Conservation (phyloP, 2,797 vertebrate genomes). For the Gymnoscopelus braueri region DNA sequence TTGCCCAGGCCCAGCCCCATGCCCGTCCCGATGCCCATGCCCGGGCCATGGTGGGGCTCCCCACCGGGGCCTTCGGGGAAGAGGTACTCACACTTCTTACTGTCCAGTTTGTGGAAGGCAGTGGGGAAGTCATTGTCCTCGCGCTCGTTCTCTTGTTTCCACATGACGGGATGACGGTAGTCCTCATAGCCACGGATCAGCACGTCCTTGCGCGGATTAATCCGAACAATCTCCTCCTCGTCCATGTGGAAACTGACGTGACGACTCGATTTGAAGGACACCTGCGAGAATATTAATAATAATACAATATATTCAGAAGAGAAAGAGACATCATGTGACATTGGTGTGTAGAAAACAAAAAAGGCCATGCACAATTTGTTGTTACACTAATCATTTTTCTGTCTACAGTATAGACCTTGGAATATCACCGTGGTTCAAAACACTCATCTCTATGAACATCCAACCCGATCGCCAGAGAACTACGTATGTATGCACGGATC, state of each 20-base stretch:
- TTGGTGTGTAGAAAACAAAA: too few species aligned
- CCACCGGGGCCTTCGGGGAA: conserved; percentile 88
- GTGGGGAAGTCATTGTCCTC: conserved; percentile 88
- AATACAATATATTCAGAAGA: background rate
- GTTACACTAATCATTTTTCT: too few species aligned
- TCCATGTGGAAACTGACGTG: conserved; percentile 96
- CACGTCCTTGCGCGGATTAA: conserved; percentile 96
- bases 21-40: conserved; percentile 68
- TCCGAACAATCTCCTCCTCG: conserved; percentile 97
- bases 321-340: too few species aligned
- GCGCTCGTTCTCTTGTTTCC: conserved; percentile 91
- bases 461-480: too few species aligned
- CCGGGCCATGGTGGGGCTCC: conserved; percentile 78
- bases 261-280: conserved; percentile 87
- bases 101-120: conserved; percentile 91
- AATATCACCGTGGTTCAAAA: too few species aligned
- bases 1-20: conserved; percentile 80
- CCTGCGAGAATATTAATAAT: conserved; percentile 66
- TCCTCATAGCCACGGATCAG: conserved; percentile 96
- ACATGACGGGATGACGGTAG: conserved; percentile 97
- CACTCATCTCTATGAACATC: too few species aligned
- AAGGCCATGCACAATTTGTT: too few species aligned
- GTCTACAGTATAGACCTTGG: too few species aligned
- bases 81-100: conserved; percentile 94
- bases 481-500: too few species aligned